Evolutionary conservation across 2,797 vertebrate genomes (phyloP), one percentile per base, ranked within the genome.

Genomic region (Hozukius guyotensis): DNA sequence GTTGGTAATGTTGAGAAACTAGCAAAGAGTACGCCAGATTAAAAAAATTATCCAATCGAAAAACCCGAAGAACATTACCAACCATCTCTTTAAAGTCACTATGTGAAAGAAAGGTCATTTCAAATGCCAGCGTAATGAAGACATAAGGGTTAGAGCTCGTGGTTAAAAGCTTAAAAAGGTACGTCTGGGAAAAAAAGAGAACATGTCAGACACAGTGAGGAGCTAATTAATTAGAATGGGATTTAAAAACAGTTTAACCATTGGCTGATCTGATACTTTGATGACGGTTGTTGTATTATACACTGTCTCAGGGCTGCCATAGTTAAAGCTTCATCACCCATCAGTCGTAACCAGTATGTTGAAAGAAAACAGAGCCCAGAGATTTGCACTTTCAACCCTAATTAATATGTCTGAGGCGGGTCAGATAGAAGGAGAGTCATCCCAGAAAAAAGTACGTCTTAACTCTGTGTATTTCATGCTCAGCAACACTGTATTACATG

Each of bases 161-260:
- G 57, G 59, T 81, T 80, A 49, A 86, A 81, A 64, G 70, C 78
- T 74, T 75, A 72, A 74, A 78, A 83, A 75, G 52, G 71, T 14
- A 32, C 11, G 1, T 80, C 46, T 46, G 53, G 65, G 59, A 1
- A 7, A 60, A 59, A 7, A 64, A 10, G 77, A 80, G 34, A 72
- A 57, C 57, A 56, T 64, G 70, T 24, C 53, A 66, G 52, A 79
- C 61, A 53, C 13, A 62, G 16, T 60, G 67, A 75, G 74, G 71
- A 64, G n/a, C 20, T 52, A 75, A 88, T 75, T 46, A 78, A 81
- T 83, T 63, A 69, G 29, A 81, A 46, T 6, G 68, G 64, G 65
- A 46, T 87, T 88, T 74, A 80, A 69, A 31, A 86, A 62, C 46
- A 75, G 67, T 87, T 86, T 78, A 86, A 83, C 66, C 60, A 81